These are phyloP conservation scores for Drosophila funebris DNA, from an alignment of 1,140 invertebrate species.

Conservation along the genomic window DNA sequence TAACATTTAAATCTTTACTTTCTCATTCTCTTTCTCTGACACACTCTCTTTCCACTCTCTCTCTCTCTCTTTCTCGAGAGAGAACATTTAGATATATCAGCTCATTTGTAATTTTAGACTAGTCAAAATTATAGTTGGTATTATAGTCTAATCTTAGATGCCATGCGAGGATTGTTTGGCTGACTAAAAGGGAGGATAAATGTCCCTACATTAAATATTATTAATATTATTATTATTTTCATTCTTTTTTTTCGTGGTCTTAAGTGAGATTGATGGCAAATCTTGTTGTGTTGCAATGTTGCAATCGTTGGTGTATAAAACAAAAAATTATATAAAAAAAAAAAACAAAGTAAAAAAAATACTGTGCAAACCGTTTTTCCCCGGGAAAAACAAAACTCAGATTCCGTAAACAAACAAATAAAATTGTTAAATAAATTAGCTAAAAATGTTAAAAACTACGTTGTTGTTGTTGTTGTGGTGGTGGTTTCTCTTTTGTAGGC, in stretches of 20 bases:
- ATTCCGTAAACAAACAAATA: constrained; percentile 32
- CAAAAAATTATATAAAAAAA: constrained; percentile 54
- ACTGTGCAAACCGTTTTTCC: constrained; percentile 56
- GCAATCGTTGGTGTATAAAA: constrained; percentile 8
- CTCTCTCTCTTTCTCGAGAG: neutral
- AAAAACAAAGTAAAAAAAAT: constrained; percentile 67
- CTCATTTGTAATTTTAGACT: constrained; percentile 28
- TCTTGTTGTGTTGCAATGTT: constrained; percentile 9
- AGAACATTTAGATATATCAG: neutral
- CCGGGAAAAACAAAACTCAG: constrained; percentile 40
- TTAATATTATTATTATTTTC: neutral
- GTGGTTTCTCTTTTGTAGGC: constrained; percentile 27
- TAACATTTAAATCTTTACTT: constrained; percentile 2
- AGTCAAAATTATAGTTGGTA: constrained; percentile 17
- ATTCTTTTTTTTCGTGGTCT: constrained; percentile 40
- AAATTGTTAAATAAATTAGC: constrained; percentile 42
- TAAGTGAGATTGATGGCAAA: constrained; percentile 58
- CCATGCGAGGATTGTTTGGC: constrained; percentile 54
- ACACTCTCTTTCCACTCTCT: neutral
- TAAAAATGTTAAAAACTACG: constrained; percentile 14
- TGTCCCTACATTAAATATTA: no score
- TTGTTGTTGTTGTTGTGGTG: no score
- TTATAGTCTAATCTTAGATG: constrained; percentile 6
- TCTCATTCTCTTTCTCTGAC: neutral
- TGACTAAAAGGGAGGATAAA: constrained; percentile 36